A percentile compares a stretch with the other conserved stretches of the same genome.
Conservation (phyloP, 1,140 invertebrate species). For the Cepaea nemoralis region DNA sequence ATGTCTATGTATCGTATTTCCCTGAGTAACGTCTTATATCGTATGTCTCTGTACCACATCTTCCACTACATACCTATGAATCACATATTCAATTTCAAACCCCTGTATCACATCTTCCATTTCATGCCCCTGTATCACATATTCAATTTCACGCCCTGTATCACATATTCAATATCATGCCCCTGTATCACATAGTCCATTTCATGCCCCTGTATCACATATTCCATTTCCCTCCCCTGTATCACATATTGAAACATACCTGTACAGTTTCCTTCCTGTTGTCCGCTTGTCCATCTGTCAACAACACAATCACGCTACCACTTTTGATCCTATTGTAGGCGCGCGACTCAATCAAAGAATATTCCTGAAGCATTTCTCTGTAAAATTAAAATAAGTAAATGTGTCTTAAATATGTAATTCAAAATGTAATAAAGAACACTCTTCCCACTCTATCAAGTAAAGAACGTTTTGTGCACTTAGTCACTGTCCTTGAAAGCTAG, state of each 20-base stretch:
- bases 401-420: neutral
- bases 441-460: neutral
- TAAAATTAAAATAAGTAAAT: neutral
- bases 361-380: conserved; percentile 2
- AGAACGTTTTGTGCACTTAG: neutral
- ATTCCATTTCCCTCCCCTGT: neutral
- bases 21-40: too few species aligned
- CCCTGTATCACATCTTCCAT: neutral
- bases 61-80: too few species aligned
- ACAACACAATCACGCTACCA: conserved; percentile 42
- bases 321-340: conserved; percentile 13
- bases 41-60: too few species aligned
- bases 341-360: neutral
- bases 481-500: neutral
- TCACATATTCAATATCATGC: neutral
- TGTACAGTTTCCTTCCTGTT: conserved; percentile 1
- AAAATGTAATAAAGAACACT: neutral
- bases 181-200: too few species aligned
- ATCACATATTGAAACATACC: neutral
- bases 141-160: neutral
- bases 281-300: conserved; percentile 40
- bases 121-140: neutral
- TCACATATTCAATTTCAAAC: neutral
- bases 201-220: neutral
- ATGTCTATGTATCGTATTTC: too few species aligned